Evolutionary conservation across 2,797 vertebrate species (phyloP).

Genomic region (Monodelphis domestica): DNA sequence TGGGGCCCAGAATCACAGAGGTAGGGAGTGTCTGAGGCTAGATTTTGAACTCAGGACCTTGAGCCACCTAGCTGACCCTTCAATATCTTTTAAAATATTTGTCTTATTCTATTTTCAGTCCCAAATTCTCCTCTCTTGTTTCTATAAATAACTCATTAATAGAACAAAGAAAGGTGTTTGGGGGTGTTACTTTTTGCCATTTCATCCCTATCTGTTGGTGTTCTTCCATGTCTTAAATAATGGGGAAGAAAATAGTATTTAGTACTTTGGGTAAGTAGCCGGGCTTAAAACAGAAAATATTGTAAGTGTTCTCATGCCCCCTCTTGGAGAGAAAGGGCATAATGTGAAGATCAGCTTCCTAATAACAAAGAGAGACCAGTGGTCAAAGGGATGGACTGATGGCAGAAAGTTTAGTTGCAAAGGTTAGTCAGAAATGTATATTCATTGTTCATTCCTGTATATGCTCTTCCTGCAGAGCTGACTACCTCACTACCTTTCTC

Average conservation of each 20-base stretch:
- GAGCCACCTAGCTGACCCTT: too few species aligned
- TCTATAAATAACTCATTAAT: neutral
- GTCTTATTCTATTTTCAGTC: neutral
- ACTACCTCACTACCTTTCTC: slow-evolving; percentile 4
- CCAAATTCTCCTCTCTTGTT: neutral
- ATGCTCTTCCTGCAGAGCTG: slow-evolving; percentile 12
- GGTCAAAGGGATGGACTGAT: neutral
- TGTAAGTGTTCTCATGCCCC: slow-evolving; percentile 65
- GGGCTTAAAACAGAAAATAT: slow-evolving; percentile 2
- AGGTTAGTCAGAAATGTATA: slow-evolving; percentile 45
- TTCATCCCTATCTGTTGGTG: neutral
- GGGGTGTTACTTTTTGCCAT: neutral
- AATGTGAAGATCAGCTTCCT: neutral
- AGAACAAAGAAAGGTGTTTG: neutral
- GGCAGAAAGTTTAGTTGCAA: slow-evolving; percentile 33
- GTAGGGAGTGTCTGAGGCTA: too few species aligned
- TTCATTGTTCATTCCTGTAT: neutral
- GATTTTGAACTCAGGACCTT: too few species aligned
- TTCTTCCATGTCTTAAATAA: neutral
- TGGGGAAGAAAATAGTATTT: neutral
- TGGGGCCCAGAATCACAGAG: too few species aligned
- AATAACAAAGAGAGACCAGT: neutral
- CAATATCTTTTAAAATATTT: too few species aligned
- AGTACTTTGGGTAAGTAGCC: neutral
- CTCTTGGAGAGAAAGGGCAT: slow-evolving; percentile 62